Conservation (phyloP, 2,888 invertebrate species). For the Troides helena region DNA sequence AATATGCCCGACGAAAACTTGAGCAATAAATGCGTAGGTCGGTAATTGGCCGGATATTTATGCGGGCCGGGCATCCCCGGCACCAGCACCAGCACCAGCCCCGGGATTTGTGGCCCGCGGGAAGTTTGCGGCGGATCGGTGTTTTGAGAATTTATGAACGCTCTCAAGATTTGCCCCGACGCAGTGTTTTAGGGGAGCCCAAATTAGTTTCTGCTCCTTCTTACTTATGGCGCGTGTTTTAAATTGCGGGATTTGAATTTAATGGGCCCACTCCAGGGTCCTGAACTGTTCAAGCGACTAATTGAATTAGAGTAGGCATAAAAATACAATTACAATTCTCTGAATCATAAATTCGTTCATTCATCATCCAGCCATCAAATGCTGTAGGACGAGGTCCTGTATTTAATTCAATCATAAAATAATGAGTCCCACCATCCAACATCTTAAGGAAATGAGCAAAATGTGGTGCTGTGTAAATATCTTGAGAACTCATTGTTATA, state of each 20-base stretch:
- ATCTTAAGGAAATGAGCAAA: not conserved
- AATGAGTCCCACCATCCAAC: not conserved
- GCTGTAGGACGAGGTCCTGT: too few species aligned
- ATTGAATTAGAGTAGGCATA: too few species aligned
- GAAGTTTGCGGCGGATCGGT: conserved; percentile 9
- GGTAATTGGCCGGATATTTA: conserved; percentile 43
- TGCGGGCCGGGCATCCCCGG: conserved; percentile 40
- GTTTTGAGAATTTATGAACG: conserved; percentile 25
- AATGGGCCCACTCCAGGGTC: too few species aligned
- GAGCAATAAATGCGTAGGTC: conserved; percentile 40
- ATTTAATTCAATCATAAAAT: not conserved
- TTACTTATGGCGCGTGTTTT: conserved; percentile 21
- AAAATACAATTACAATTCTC: too few species aligned
- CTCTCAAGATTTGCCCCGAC: conserved; percentile 16
- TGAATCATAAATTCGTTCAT: too few species aligned
- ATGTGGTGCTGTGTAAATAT: not conserved
- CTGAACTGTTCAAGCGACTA: too few species aligned
- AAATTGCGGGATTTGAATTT: not conserved
- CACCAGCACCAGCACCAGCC: conserved; percentile 34
- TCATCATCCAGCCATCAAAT: too few species aligned
- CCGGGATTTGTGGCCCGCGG: conserved; percentile 30
- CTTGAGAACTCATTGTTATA: too few species aligned
- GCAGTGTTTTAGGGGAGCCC: conserved; percentile 18
- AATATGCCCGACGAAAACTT: conserved; percentile 42
- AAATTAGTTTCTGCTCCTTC: conserved; percentile 17